Evolutionary conservation across 1,140 invertebrate genomes (phyloP).

Genomic region (Hypothenemus hampei): DNA sequence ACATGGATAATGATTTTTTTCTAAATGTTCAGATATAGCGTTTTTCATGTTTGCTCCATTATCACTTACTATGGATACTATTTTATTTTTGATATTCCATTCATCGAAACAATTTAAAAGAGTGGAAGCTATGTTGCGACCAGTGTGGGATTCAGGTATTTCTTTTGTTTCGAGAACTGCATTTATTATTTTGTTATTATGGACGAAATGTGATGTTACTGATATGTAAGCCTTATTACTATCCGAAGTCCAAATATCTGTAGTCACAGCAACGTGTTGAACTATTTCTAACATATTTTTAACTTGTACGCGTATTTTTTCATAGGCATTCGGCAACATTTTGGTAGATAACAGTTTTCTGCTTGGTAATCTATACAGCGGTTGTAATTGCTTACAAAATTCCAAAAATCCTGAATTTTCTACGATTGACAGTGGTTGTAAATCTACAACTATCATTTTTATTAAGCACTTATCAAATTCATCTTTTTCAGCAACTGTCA

Average conservation of each 20-base stretch:
- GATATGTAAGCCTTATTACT: too few relatives aligned
- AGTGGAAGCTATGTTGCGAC: not conserved
- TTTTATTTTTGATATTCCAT: not conserved
- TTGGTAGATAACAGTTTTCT: slow-evolving; percentile 6
- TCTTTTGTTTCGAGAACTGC: not conserved
- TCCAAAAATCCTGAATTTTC: slow-evolving; percentile 17
- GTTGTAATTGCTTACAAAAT: not conserved
- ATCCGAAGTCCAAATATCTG: too few relatives aligned
- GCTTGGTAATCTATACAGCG: not conserved
- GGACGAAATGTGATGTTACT: too few relatives aligned
- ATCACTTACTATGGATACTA: not conserved
- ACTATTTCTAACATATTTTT: too few relatives aligned
- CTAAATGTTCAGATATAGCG: not conserved
- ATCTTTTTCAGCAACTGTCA: not conserved
- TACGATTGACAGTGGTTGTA: slow-evolving; percentile 3
- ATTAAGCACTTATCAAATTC: not conserved
- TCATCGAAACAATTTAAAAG: not conserved
- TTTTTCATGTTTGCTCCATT: too few relatives aligned
- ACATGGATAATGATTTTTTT: slow-evolving; percentile 44
- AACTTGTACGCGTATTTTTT: not conserved
- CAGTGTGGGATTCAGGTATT: not conserved
- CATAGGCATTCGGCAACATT: not conserved
- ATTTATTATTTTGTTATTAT: too few relatives aligned
- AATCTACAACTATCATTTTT: slow-evolving; percentile 1
- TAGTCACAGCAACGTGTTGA: too few relatives aligned